phyloP scores from a whole-genome alignment of 2,888 invertebrate genomes.

The Hirtodrosophila histrioides region DNA sequence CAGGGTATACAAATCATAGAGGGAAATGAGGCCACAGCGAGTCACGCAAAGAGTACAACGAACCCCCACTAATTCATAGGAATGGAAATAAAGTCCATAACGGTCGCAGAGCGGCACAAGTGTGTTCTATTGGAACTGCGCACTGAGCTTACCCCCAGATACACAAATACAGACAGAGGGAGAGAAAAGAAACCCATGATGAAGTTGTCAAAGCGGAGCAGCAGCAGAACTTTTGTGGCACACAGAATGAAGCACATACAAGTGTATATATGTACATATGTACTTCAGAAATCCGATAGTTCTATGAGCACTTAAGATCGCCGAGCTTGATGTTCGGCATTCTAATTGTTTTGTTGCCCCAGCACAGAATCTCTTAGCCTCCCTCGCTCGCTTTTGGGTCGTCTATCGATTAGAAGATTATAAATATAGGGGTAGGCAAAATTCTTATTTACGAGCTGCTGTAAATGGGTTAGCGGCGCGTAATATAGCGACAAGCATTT shows the following conservation, averaged over 20 bases:
- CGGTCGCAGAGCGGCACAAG: constrained; percentile 40
- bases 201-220: constrained; percentile 56
- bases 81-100: constrained; percentile 53
- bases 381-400: constrained; percentile 35
- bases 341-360: constrained; percentile 53
- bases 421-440: constrained; percentile 32
- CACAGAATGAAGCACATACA: constrained; percentile 3
- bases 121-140: constrained; percentile 29
- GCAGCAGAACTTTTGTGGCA: constrained; percentile 47
- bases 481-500: constrained; percentile 74
- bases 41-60: constrained; percentile 49
- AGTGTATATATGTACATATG: constrained; percentile 3
- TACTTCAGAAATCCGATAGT: constrained; percentile 77
- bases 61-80: constrained; percentile 57
- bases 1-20: constrained; percentile 40
- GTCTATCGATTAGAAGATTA: constrained; percentile 21
- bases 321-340: constrained; percentile 68
- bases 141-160: constrained; percentile 51
- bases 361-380: constrained; percentile 3
- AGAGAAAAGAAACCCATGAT: constrained; percentile 11
- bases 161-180: not conserved
- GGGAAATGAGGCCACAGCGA: constrained; percentile 66
- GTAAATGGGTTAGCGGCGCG: constrained; percentile 75
- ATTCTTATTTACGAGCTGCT: constrained; percentile 73
- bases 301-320: constrained; percentile 70